Base-by-base conservation (phyloP, 1,140 invertebrate genomes). In the Hermatobates lingyangjiaoensis region DNA sequence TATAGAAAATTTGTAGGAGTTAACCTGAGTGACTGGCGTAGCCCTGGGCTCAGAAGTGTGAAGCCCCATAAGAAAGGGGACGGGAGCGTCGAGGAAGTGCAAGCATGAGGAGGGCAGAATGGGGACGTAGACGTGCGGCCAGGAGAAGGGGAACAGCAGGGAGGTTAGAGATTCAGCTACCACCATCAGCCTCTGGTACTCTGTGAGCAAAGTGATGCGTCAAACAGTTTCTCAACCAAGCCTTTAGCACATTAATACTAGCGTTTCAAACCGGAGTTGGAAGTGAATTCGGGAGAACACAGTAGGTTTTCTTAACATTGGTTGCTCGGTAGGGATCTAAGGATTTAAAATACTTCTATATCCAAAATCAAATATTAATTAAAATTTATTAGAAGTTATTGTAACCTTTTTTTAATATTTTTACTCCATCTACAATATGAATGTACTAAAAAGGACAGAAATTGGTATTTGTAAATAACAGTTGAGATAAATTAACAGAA, bases 111-210 rank as follows among this genome's bases (percentile, higher is more conserved):
- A 82, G 1, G 95, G 95, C 55, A 99, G 70, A 61, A 98, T 98
- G 3, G 96, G 96, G 24, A 98, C 95, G 68, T 98, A 99, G 0
- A 98, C 93, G 66, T 98, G 92, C 49, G 93, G 90, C 95, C 96
- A 99, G 4, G 79, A 71, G 64, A 98, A 98, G 0, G 96, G 95
- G 64, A 95, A 89, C 2, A 97, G 67, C 23, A 98, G 69, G 0
- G 84, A 74, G 26, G 81, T 87, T 45, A 98, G 79, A 58, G 87
- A 86, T 69, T 99, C 96, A 15, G 93, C 88, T 1, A 98, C 89
- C 42, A 95, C 71, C 93, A 98, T 98, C 54, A 99, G 69, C 61
- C 84, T 82, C 68, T 94, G 86, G 67, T 90, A 90, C 71, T 95
- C 91, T 81, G 74, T 50, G 62, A 62, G 15, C 48, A 24, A 53